These are phyloP conservation scores for Amazona finschi DNA, from an alignment of 2,797 vertebrate genomes.

Conservation along the genomic window DNA sequence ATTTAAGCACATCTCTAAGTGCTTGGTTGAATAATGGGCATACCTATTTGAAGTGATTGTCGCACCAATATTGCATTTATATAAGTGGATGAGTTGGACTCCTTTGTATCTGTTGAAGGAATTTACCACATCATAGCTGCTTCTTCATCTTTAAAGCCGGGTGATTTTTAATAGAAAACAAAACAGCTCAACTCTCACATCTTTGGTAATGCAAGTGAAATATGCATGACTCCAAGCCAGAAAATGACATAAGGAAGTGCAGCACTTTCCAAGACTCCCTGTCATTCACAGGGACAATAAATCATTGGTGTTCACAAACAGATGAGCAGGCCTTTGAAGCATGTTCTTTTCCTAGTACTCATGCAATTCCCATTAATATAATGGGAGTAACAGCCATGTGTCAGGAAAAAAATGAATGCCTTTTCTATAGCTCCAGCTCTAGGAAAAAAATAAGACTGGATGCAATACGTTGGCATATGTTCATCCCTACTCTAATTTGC, in stretches of 20 bases:
- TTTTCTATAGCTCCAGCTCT: neutral
- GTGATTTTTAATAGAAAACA: constrained; percentile 20
- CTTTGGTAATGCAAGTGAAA: constrained; percentile 5
- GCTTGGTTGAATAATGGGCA: neutral
- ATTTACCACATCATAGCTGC: neutral
- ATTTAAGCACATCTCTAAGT: neutral
- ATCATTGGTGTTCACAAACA: neutral
- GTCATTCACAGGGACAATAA: constrained; percentile 9
- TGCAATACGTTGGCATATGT: neutral
- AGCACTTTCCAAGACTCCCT: neutral
- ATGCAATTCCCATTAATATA: neutral
- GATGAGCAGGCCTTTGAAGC: neutral
- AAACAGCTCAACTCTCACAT: constrained; percentile 11
- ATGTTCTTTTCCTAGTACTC: neutral
- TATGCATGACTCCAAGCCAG: neutral
- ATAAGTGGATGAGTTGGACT: neutral
- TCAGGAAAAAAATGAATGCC: neutral
- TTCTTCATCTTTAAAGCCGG: neutral
- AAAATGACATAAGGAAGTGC: neutral
- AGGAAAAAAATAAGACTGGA: neutral
- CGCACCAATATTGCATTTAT: neutral
- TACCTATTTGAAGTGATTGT: neutral
- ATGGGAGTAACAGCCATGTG: neutral
- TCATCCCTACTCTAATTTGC: neutral
- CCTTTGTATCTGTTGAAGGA: neutral